Conservation (phyloP, 2,797 vertebrate species). For the Xyrichtys novacula region DNA sequence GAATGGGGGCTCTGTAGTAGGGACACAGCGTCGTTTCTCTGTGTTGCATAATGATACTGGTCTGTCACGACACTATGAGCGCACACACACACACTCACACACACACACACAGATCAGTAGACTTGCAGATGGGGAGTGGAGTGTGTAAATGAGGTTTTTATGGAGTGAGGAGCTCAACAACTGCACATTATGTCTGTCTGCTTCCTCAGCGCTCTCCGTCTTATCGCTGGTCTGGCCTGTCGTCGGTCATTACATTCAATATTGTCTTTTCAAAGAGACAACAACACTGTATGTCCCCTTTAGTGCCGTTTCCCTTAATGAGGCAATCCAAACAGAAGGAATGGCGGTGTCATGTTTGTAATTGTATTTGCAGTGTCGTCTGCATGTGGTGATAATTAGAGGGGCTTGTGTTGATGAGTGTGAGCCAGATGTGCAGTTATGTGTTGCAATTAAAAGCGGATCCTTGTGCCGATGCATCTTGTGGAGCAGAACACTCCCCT, state of each 20-base stretch:
- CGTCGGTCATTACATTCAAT: slow-evolving; percentile 6
- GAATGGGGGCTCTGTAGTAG: slow-evolving; percentile 74
- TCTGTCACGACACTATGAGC: slow-evolving; percentile 63
- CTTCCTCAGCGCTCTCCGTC: slow-evolving; percentile 19
- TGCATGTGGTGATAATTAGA: slow-evolving; percentile 8
- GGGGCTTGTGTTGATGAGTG: slow-evolving; percentile 6
- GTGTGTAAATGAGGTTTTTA: slow-evolving; percentile 76
- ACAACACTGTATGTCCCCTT: background rate
- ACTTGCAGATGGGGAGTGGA: slow-evolving; percentile 52
- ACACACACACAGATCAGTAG: slow-evolving; percentile 44
- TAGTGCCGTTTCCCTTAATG: background rate
- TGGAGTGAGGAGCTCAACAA: slow-evolving; percentile 60
- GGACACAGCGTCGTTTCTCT: slow-evolving; percentile 59
- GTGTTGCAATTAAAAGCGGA: slow-evolving; percentile 1
- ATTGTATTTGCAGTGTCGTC: slow-evolving; percentile 8
- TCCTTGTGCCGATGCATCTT: slow-evolving; percentile 2
- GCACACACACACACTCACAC: slow-evolving; percentile 6
- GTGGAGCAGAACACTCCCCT: background rate
- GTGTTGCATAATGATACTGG: slow-evolving; percentile 73
- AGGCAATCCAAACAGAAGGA: slow-evolving; percentile 5
- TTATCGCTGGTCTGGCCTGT: slow-evolving; percentile 11
- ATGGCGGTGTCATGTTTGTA: background rate
- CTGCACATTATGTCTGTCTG: slow-evolving; percentile 57
- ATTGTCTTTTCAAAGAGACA: background rate
- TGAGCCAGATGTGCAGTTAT: slow-evolving; percentile 33